Conservation (phyloP, 2,113 vertebrate genomes). For the Corapipo altera region DNA sequence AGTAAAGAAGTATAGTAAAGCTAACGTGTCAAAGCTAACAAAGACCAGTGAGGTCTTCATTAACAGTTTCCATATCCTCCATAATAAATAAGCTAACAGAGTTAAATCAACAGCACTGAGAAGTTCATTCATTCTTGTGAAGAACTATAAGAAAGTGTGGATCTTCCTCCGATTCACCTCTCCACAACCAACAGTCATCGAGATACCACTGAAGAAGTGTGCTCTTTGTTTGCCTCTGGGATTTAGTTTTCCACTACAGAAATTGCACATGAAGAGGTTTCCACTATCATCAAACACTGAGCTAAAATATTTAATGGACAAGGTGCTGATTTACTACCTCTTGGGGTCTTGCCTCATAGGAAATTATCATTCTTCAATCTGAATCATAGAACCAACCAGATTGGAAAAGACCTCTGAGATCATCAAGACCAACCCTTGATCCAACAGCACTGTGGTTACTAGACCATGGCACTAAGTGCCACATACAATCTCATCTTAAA, state of each 20-base stretch:
- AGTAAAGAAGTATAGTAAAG: not conserved
- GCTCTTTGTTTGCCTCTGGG: not conserved
- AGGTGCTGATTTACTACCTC: not conserved
- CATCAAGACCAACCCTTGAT: too few species aligned
- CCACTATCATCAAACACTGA: not conserved
- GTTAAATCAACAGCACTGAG: not conserved
- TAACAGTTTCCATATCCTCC: not conserved
- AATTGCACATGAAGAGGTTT: accelerated
- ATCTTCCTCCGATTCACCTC: not conserved
- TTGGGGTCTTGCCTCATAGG: not conserved
- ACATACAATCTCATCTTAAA: too few species aligned
- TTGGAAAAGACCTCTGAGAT: too few species aligned
- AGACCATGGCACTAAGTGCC: too few species aligned
- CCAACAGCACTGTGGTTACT: too few species aligned
- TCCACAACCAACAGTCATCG: not conserved
- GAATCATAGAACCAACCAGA: not conserved
- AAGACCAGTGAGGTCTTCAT: not conserved
- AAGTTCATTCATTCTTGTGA: not conserved
- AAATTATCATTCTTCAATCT: not conserved
- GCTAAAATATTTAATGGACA: not conserved
- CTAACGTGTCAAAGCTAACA: too few species aligned
- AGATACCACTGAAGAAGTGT: not conserved
- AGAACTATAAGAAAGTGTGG: not conserved
- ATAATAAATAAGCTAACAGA: not conserved
- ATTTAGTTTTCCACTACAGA: not conserved